A percentile compares a stretch with the other conserved stretches of the same genome.
Evolutionary conservation across 2,888 invertebrate species (phyloP).

Genomic region (Steromphala cineraria): DNA sequence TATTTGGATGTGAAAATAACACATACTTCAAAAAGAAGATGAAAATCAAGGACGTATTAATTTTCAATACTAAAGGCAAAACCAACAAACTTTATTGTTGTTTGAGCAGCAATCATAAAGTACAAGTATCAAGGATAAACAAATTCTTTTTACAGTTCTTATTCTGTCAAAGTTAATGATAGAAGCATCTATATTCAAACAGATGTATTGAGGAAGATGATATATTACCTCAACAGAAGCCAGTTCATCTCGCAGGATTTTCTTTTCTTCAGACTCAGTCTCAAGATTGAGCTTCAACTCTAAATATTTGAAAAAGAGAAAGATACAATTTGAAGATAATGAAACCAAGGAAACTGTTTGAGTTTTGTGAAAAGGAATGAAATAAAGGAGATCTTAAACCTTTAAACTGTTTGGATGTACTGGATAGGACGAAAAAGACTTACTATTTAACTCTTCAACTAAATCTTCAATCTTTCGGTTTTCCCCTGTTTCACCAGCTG

Average conservation of each 20-base stretch:
- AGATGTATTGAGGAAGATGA: too few species aligned
- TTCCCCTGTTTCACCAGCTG: background rate
- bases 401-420: background rate
- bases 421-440: background rate
- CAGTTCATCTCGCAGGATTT: conserved; percentile 69
- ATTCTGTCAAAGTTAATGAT: too few species aligned
- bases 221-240: conserved; percentile 48
- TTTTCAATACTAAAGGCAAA: too few species aligned
- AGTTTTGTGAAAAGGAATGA: background rate
- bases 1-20: too few species aligned
- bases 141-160: too few species aligned
- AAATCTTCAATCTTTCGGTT: conserved; percentile 1
- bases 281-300: conserved; percentile 70
- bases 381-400: background rate
- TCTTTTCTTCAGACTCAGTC: conserved; percentile 74
- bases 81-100: too few species aligned
- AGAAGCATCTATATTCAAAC: too few species aligned
- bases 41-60: too few species aligned
- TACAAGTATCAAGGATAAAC: too few species aligned
- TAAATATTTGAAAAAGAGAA: conserved; percentile 36
- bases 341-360: background rate
- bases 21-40: too few species aligned
- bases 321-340: background rate
- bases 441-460: conserved; percentile 11
- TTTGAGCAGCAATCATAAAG: too few species aligned